Base-by-base conservation (phyloP, 2,888 invertebrate genomes). In the Aplocera efformata region DNA sequence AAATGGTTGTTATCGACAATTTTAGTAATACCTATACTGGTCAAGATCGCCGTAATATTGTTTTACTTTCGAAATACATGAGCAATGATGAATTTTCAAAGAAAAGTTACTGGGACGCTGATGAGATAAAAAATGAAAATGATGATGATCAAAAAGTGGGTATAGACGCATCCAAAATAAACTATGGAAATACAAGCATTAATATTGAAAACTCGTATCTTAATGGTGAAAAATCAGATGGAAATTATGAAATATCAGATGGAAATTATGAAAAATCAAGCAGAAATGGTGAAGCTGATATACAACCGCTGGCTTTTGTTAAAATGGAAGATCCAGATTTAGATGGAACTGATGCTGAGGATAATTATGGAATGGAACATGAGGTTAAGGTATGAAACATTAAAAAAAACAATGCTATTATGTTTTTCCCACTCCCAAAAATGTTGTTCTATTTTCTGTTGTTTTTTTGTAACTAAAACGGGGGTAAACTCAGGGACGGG, bases 361-460 rank as follows among this genome's bases (percentile, higher is more conserved):
- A 7, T 35, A 21, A 31, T 27, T 10, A 21, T 3, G 34, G 27
- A 32, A 20, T 10, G 20, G 32, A 28, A n/a, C 1, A 9, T 30
- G 30, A 30, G 5, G 10, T 7, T 10, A 7, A 56, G 43, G 31
- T 9, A 54, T 28, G 31, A 56, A 40, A 9, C n/a, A n/a, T n/a
- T n/a, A n/a, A n/a, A n/a, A n/a, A n/a, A n/a, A n/a, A n/a, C n/a
- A n/a, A n/a, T n/a, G n/a, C n/a, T n/a, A n/a, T n/a, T n/a, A n/a
- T n/a, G n/a, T n/a, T n/a, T n/a, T n/a, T n/a, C n/a, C n/a, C n/a
- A n/a, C n/a, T n/a, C n/a, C n/a, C n/a, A n/a, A n/a, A n/a, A n/a
- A n/a, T n/a, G n/a, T n/a, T n/a, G n/a, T n/a, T n/a, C n/a, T n/a
- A n/a, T n/a, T n/a, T n/a, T n/a, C n/a, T n/a, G n/a, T n/a, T n/a